Conservation (phyloP, 2,797 vertebrate genomes). For the Periparus ater region DNA sequence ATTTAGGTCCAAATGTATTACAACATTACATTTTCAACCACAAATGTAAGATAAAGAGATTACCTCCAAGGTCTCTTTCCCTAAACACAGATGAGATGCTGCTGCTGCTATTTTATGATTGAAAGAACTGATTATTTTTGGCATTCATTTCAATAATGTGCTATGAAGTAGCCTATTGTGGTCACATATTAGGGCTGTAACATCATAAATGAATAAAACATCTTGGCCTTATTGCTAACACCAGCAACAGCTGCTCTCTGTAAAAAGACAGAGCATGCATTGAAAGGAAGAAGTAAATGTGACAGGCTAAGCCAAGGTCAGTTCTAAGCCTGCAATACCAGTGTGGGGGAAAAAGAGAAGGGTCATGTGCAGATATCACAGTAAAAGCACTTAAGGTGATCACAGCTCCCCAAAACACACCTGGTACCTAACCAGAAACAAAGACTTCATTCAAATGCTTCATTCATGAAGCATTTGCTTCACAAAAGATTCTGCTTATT, state of each 20-base stretch:
- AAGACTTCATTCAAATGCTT: background rate
- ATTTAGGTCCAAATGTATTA: background rate
- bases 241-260: slow-evolving; percentile 18
- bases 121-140: background rate
- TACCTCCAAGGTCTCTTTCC: background rate
- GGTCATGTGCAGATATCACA: background rate
- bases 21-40: background rate
- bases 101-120: background rate
- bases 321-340: background rate
- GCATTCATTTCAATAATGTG: background rate
- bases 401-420: background rate
- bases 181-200: background rate
- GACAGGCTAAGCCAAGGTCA: background rate
- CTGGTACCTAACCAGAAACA: background rate
- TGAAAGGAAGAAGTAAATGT: background rate
- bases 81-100: background rate
- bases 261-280: slow-evolving; percentile 7
- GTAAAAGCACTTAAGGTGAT: background rate
- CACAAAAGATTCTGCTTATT: background rate
- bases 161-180: background rate
- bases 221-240: background rate
- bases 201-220: slow-evolving; percentile 53
- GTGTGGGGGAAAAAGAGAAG: background rate
- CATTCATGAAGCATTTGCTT: background rate
- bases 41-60: background rate